Base-by-base conservation (phyloP, 2,888 invertebrate genomes). In the Aphidoletes aphidimyza region DNA sequence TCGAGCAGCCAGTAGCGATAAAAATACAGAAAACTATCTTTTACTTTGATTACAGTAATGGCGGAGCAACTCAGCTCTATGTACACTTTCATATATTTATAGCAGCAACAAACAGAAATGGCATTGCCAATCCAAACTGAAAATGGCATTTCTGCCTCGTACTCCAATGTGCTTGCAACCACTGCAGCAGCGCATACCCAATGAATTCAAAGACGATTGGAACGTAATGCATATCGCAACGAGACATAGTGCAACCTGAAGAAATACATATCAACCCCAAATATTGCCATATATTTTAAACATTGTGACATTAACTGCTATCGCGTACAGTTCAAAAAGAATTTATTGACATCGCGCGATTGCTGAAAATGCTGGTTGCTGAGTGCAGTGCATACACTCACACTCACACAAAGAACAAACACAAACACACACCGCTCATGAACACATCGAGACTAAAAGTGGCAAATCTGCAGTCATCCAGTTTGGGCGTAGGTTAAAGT, bases 221-320 rank as follows among this genome's bases (percentile, higher is more conserved):
- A 81, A 81, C 81, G 81, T 39, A 81, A 81, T 37, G 81, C n/a
- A 81, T 37, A 81, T 37, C 39, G 36, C 81, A 37, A 22, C 37
- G 81, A 37, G 36, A 37, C 39, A 81, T 81, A 81, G 81, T 81
- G 81, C 39, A 81, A 84, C 84, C 49, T 84, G 84, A 54, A 84
- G 49, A 84, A 49, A 84, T 49, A 84, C 54, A 59, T 78, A 47
- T 39, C 39, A 37, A 42, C 78, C 69, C 84, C 85, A 54, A 84
- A 47, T 69, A 85, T 84, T 85, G 85, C 85, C 85, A 85, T 85
- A 85, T 85, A 85, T 90, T 89, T 69, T 89, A 88, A 87, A 88
- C 88, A 88, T 89, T 89, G 89, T 90, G 90, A 90, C 90, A 89
- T 89, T 90, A 90, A 90, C 90, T 90, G 89, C 90, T 90, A 90